Evolutionary conservation across 2,113 vertebrate species (phyloP), one percentile per base, ranked within the genome.

Genomic region (Macaca mulatta): DNA sequence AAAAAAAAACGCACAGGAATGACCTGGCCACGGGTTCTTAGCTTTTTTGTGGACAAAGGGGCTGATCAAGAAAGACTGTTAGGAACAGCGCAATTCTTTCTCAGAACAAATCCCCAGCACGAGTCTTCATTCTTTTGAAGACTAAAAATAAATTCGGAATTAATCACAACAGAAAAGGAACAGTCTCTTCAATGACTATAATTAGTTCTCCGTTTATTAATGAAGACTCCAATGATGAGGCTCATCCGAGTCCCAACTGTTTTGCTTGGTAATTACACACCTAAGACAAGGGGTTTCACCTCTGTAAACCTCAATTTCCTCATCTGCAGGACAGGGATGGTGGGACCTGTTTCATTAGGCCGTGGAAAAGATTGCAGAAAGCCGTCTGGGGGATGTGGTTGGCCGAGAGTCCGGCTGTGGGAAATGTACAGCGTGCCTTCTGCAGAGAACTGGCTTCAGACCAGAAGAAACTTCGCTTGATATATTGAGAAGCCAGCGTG

Each of bases 131-230:
- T 98, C 97, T 97, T 95, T 45, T 48, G 74, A 78, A 95, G 90
- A 86, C 97, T 98, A 98, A 98, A 98, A 98, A 98, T 98, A 98
- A 94, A 94, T 89, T 92, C 40, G 3, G 93, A 96, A 97, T 96
- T 98, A 97, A 96, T 98, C 95, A 96, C 97, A 97, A 97, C 95
- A 94, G 94, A 96, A 94, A 92, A 92, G 93, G 97, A 97, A 96
- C 97, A 97, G 85, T 92, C 81, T 96, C 92, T 95, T 93, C 97
- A 55, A 97, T 74, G 95, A 95, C 94, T 97, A 96, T 98, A 98
- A 98, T 98, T 98, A 97, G 98, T 57, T 78, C 79, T 89, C 81
- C 3, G 0, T 85, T 96, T 97, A 97, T 96, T 98, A 98, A 96
- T 81, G 96, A 96, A 93, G 95, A 64, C 86, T 96, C 89, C 45